These are phyloP conservation scores for Pseudomyrmex flavicornis DNA, from an alignment of 1,140 invertebrate species.

Conservation along the genomic window DNA sequence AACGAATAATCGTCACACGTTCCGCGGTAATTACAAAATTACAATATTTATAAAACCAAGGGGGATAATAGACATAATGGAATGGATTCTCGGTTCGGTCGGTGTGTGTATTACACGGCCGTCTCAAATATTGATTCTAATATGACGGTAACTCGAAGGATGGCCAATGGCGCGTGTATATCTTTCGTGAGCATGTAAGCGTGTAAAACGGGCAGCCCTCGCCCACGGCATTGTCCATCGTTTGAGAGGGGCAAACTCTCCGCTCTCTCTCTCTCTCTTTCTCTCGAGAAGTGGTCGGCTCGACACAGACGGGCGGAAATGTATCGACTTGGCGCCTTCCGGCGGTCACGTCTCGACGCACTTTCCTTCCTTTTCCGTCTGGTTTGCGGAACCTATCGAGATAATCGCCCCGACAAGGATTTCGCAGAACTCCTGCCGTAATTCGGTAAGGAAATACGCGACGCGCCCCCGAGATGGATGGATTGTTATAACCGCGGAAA, in stretches of 20 bases:
- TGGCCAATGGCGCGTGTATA: conserved; percentile 59
- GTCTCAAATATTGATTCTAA: conserved; percentile 57
- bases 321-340: conserved; percentile 78
- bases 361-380: conserved; percentile 73
- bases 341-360: conserved; percentile 77
- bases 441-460: conserved; percentile 36
- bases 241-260: conserved; percentile 71
- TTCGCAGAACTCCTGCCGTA: conserved; percentile 15
- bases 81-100: background rate
- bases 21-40: background rate
- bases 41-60: background rate
- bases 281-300: conserved; percentile 61
- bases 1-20: background rate
- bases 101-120: background rate
- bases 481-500: background rate
- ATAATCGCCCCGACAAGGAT: conserved; percentile 52
- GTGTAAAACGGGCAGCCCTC: conserved; percentile 78
- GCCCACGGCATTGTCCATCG: conserved; percentile 78
- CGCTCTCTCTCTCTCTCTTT: conserved; percentile 24
- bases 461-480: conserved; percentile 7
- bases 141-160: conserved; percentile 50
- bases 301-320: conserved; percentile 75
- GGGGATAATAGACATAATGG: no score
- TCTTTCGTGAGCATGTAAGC: conserved; percentile 77
- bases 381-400: conserved; percentile 58